Percentiles rank a stretch among this genome's conserved stretches.
Conservation (phyloP, 1,140 invertebrate species). For the Drosophila pruinosa region DNA sequence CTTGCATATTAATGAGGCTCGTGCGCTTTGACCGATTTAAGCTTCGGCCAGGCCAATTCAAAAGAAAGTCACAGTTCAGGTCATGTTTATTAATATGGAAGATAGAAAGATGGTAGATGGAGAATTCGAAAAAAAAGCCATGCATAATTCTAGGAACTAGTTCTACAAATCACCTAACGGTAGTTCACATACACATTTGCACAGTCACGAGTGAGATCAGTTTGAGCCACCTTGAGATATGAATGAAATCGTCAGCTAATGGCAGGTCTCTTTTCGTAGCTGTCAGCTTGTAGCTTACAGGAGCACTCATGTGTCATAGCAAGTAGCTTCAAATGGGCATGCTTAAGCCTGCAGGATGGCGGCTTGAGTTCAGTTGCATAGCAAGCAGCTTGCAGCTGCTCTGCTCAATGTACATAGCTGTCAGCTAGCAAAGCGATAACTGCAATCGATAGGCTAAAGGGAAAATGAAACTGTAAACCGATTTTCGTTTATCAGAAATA, state of each 20-base stretch:
- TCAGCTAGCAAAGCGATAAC: background rate
- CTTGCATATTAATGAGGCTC: slow-evolving; percentile 45
- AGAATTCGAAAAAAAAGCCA: background rate
- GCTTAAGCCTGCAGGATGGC: background rate
- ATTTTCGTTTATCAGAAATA: background rate
- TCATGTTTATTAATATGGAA: slow-evolving; percentile 18
- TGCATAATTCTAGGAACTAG: slow-evolving; percentile 22
- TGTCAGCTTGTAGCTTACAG: background rate
- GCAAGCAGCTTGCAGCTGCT: background rate
- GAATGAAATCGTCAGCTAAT: background rate
- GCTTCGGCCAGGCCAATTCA: background rate
- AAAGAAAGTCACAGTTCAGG: slow-evolving; percentile 27
- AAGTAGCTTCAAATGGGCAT: too few species aligned
- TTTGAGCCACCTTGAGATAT: background rate
- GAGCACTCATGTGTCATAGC: background rate
- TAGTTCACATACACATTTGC: background rate
- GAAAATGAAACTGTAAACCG: background rate
- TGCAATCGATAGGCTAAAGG: background rate
- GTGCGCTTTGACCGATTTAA: slow-evolving; percentile 66
- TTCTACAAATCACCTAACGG: slow-evolving; percentile 39
- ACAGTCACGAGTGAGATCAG: background rate
- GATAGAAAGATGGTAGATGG: background rate
- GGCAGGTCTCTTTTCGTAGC: too few species aligned
- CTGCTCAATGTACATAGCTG: background rate
- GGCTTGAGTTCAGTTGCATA: background rate